These are phyloP conservation scores for Sminthurinus signatus DNA, from an alignment of 1,140 invertebrate genomes.

Conservation along the genomic window DNA sequence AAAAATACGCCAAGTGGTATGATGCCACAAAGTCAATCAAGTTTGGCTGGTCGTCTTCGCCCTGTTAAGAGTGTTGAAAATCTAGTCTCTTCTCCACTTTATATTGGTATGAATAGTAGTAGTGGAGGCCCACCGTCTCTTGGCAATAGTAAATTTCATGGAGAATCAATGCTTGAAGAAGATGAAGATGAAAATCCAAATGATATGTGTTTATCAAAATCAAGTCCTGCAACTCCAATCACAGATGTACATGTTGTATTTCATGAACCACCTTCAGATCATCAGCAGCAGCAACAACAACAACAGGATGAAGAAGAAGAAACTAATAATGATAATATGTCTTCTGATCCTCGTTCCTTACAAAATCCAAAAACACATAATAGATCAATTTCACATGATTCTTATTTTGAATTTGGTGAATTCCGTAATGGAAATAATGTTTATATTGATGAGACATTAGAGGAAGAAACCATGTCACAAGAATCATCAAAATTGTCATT, in stretches of 20 bases:
- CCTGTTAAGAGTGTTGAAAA: constrained; percentile 66
- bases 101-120: no score
- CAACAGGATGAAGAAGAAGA: no score
- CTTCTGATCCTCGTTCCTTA: constrained; percentile 6
- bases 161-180: no score
- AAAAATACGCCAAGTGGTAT: constrained; percentile 21
- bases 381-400: constrained; percentile 78
- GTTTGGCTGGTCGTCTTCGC: constrained; percentile 48
- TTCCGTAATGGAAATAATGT: constrained; percentile 30
- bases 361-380: constrained; percentile 40
- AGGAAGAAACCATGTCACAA: constrained; percentile 38
- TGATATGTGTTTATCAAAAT: constrained; percentile 11
- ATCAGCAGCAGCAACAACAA: not conserved
- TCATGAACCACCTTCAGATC: constrained; percentile 14
- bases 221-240: constrained; percentile 35
- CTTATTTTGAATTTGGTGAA: constrained; percentile 67
- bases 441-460: constrained; percentile 39
- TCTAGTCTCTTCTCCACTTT: constrained; percentile 48
- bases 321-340: no score
- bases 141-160: no score
- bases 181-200: not conserved
- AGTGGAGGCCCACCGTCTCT: no score
- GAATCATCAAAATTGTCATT: constrained; percentile 36
- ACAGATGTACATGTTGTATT: constrained; percentile 28
- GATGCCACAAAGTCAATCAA: constrained; percentile 9